These are phyloP conservation scores for Alectoris magna DNA, from an alignment of 2,797 vertebrate species.

Conservation along the genomic window DNA sequence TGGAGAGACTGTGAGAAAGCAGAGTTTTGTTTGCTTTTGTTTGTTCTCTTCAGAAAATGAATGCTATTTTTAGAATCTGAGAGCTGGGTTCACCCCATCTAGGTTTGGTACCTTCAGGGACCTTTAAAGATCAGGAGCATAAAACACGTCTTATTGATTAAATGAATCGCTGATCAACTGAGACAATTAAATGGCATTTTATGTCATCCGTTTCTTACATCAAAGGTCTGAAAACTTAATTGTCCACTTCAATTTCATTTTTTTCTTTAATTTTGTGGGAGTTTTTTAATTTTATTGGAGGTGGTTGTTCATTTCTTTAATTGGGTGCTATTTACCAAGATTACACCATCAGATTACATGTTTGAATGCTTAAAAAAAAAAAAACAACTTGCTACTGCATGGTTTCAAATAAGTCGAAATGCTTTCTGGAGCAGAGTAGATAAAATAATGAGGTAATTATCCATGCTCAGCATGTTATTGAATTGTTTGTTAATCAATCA, in stretches of 20 bases:
- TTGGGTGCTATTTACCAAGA: not conserved
- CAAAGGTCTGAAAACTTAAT: not conserved
- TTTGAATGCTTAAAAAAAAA: not conserved
- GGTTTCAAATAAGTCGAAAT: too few species aligned
- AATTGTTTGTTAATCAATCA: conserved; percentile 21
- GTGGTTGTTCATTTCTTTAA: not conserved
- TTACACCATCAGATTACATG: not conserved
- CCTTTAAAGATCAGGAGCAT: not conserved
- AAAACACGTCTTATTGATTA: not conserved
- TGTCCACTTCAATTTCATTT: not conserved
- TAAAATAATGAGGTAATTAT: not conserved
- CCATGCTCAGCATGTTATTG: not conserved
- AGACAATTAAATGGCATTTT: not conserved
- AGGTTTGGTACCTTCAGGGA: not conserved
- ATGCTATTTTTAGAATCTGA: not conserved
- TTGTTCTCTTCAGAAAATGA: not conserved
- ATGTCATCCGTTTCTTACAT: not conserved
- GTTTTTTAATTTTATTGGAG: not conserved
- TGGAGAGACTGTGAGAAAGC: not conserved
- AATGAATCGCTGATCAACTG: not conserved
- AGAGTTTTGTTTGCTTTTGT: not conserved
- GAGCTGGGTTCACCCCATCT: rapidly evolving
- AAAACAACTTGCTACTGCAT: not conserved
- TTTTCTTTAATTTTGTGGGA: not conserved
- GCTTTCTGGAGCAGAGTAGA: not conserved